A percentile compares a stretch with the other conserved stretches of the same genome.
Evolutionary conservation across 2,888 invertebrate species (phyloP).

Genomic region (Mylabris sibirica): DNA sequence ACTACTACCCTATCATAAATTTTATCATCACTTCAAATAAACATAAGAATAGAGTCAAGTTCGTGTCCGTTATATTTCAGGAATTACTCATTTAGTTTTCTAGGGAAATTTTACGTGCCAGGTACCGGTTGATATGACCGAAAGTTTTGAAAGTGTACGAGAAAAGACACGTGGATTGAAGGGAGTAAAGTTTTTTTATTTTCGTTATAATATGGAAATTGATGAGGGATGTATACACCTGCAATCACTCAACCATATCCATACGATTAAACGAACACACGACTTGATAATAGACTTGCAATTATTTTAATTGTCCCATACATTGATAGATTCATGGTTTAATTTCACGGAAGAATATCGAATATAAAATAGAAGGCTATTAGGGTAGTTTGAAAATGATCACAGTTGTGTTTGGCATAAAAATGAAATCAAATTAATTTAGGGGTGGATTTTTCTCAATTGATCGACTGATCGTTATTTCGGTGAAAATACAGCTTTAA

Average conservation of each 20-base stretch:
- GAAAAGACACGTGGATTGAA: constrained; percentile 5
- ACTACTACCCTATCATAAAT: background rate
- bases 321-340: constrained; percentile 24
- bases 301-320: constrained; percentile 50
- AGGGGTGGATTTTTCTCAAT: background rate
- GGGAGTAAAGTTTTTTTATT: constrained; percentile 16
- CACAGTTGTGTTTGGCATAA: no score
- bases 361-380: background rate
- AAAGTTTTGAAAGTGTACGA: constrained; percentile 1
- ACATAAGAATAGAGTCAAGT: background rate
- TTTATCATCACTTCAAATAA: background rate
- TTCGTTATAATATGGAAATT: constrained; percentile 17
- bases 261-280: constrained; percentile 40
- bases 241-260: constrained; percentile 45
- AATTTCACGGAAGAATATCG: constrained; percentile 16
- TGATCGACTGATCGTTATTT: no score
- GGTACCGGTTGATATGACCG: constrained; percentile 23
- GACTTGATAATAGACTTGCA: constrained; percentile 50
- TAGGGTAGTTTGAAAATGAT: background rate
- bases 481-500: background rate
- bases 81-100: background rate
- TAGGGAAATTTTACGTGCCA: constrained; percentile 18
- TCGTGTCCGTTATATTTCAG: background rate
- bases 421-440: background rate
- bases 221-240: constrained; percentile 40